Conservation (phyloP, 2,888 invertebrate genomes). For the Callyntrura sp. region DNA sequence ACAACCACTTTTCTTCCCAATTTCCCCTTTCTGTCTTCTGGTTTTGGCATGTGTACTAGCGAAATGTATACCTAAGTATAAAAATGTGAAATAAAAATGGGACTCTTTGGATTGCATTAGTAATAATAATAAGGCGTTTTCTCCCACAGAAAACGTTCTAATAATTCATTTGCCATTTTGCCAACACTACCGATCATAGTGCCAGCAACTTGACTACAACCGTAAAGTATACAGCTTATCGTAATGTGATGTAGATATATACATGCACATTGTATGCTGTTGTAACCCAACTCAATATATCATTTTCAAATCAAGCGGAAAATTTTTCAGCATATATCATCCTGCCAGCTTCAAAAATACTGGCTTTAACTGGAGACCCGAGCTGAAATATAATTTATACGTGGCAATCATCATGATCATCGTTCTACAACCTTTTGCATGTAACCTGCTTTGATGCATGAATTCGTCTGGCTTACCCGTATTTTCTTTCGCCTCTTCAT, state of each 20-base stretch:
- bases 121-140: conserved; percentile 26
- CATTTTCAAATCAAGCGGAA: conserved; percentile 70
- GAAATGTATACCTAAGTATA: no score
- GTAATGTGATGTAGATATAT: background rate
- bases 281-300: conserved; percentile 33
- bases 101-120: background rate
- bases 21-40: conserved; percentile 24
- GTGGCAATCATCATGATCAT: background rate
- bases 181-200: conserved; percentile 49
- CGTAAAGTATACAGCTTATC: no score
- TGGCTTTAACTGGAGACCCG: background rate
- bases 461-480: conserved; percentile 29
- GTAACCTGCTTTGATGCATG: background rate
- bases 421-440: background rate
- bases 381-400: conserved; percentile 17
- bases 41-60: conserved; percentile 44
- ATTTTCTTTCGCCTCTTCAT: conserved; percentile 13
- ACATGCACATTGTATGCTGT: background rate
- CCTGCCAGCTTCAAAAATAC: conserved; percentile 48
- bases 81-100: conserved; percentile 29
- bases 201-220: conserved; percentile 20
- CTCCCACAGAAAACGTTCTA: conserved; percentile 39
- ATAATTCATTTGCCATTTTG: conserved; percentile 62
- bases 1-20: conserved; percentile 27
- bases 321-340: conserved; percentile 64